Percentiles rank a stretch among this genome's conserved stretches.
Evolutionary conservation across 2,888 invertebrate species (phyloP).

Genomic region (Orthosia cruda): DNA sequence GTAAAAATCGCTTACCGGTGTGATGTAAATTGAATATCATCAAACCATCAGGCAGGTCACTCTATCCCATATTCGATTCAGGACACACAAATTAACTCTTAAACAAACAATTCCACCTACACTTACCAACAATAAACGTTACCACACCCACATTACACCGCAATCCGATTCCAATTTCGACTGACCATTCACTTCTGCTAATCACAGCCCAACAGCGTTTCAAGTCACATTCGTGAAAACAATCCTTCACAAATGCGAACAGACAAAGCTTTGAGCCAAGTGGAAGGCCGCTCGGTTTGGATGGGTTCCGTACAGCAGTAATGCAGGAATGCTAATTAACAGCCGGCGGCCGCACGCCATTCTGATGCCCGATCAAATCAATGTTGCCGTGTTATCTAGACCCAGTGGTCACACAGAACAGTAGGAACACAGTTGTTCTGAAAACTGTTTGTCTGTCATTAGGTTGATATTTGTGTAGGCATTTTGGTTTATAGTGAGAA

Average conservation of each 20-base stretch:
- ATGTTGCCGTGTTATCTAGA: constrained; percentile 57
- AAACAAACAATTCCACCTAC: background rate
- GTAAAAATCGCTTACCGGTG: too few species aligned
- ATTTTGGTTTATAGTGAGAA: constrained; percentile 1
- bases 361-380: constrained; percentile 60
- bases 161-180: constrained; percentile 41
- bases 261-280: constrained; percentile 69
- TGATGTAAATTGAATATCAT: too few species aligned
- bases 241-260: constrained; percentile 59
- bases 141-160: background rate
- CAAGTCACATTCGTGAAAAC: constrained; percentile 57
- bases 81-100: too few species aligned
- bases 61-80: too few species aligned
- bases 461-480: constrained; percentile 1
- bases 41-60: too few species aligned
- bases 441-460: constrained; percentile 42
- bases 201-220: constrained; percentile 49
- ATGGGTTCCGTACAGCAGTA: constrained; percentile 61
- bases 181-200: constrained; percentile 45
- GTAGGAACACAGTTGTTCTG: constrained; percentile 28
- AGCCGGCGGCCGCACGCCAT: constrained; percentile 63
- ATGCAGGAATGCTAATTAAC: constrained; percentile 75
- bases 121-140: background rate
- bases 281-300: constrained; percentile 58
- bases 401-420: background rate